Evolutionary conservation across 2,888 invertebrate genomes (phyloP).

Genomic region (Aleiodes testaceus): DNA sequence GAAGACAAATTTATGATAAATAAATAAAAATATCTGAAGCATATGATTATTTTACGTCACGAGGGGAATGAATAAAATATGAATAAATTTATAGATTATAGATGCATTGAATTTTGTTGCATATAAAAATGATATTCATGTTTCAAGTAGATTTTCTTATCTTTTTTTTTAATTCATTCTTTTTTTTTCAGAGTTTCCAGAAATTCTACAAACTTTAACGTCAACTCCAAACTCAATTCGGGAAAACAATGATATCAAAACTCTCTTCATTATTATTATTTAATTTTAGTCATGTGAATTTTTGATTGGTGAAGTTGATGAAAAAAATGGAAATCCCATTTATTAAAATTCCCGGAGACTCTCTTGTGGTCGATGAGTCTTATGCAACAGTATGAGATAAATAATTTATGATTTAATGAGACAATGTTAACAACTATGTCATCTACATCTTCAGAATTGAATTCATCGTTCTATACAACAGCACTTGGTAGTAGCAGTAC

Average conservation of each 20-base stretch:
- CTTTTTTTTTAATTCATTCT: neutral
- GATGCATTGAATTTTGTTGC: neutral
- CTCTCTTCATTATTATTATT: constrained; percentile 8
- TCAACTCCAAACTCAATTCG: neutral
- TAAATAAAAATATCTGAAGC: neutral
- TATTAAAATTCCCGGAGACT: constrained; percentile 13
- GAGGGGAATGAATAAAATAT: constrained; percentile 35
- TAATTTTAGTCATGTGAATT: neutral
- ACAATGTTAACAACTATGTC: constrained; percentile 66
- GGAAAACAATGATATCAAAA: neutral
- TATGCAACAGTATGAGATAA: neutral
- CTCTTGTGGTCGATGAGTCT: neutral
- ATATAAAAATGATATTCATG: neutral
- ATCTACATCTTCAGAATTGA: constrained; percentile 61
- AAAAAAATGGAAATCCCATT: constrained; percentile 15
- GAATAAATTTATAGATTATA: neutral
- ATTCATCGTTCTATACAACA: constrained; percentile 65
- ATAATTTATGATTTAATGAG: neutral
- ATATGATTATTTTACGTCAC: neutral
- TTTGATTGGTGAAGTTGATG: constrained; percentile 10
- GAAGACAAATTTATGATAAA: neutral
- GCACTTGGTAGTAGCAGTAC: constrained; percentile 61
- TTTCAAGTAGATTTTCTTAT: neutral
- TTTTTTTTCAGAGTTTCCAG: constrained; percentile 22
- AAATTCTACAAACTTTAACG: neutral